These are phyloP conservation scores for Taurulus bubalis DNA, from an alignment of 2,113 vertebrate genomes.

Conservation along the genomic window DNA sequence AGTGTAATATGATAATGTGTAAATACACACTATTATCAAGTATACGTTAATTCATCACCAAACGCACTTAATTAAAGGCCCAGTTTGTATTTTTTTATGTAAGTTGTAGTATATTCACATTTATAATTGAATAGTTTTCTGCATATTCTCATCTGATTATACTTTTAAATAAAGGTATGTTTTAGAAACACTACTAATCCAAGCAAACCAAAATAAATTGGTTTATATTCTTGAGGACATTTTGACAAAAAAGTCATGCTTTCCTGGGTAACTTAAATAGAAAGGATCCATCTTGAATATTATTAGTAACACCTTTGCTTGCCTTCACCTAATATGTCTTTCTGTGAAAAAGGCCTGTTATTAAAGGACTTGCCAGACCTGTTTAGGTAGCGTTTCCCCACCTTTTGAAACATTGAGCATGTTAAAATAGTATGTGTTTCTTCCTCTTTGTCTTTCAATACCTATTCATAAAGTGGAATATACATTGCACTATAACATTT, in stretches of 20 bases:
- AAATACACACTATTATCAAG: background rate
- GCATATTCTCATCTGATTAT: background rate
- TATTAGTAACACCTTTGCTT: background rate
- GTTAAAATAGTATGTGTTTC: background rate
- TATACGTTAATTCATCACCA: background rate
- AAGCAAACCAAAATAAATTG: background rate
- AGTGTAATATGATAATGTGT: background rate
- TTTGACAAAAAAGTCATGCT: background rate
- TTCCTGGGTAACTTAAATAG: background rate
- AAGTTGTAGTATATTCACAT: background rate
- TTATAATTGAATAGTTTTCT: background rate
- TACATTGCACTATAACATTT: background rate
- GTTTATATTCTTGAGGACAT: background rate
- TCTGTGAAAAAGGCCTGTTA: background rate
- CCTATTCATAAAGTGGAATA: background rate
- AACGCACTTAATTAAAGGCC: background rate
- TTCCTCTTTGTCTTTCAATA: background rate
- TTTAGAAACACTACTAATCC: background rate
- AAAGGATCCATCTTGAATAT: background rate
- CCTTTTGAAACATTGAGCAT: background rate
- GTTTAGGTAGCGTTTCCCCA: background rate
- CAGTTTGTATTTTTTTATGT: background rate
- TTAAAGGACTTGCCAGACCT: background rate
- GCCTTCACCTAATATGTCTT: background rate
- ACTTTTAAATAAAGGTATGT: background rate